phyloP scores from a whole-genome alignment of 2,888 invertebrate genomes.

The Scaeva pyrastri region DNA sequence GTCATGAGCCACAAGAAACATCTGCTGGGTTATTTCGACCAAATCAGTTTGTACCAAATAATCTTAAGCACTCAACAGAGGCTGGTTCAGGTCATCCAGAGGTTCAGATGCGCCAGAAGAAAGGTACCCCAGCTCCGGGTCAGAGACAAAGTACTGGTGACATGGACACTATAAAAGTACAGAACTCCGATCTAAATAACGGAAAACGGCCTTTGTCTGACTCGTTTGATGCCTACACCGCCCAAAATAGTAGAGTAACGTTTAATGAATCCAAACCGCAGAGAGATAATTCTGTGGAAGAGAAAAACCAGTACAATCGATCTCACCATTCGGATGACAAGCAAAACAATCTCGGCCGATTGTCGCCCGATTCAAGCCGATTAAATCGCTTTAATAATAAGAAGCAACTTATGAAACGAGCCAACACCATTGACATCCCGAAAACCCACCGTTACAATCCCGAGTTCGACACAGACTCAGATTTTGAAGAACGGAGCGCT shows the following conservation, averaged over 20 bases:
- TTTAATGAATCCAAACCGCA: conserved; percentile 73
- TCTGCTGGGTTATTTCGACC: conserved; percentile 80
- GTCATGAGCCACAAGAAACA: conserved; percentile 18
- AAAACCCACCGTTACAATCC: conserved; percentile 85
- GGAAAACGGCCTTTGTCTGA: conserved; percentile 77
- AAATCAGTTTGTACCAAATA: conserved; percentile 81
- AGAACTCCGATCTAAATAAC: conserved; percentile 25
- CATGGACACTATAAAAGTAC: conserved; percentile 48
- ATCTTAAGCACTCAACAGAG: conserved; percentile 75
- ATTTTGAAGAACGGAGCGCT: conserved; percentile 80
- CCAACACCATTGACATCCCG: conserved; percentile 95
- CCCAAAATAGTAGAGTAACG: conserved; percentile 54
- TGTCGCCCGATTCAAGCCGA: conserved; percentile 81
- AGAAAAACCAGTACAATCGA: conserved; percentile 73
- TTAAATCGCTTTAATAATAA: conserved; percentile 84
- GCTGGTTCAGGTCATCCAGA: conserved; percentile 37
- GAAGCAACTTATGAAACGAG: conserved; percentile 92
- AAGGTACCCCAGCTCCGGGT: conserved; percentile 66
- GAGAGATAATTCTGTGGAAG: conserved; percentile 38
- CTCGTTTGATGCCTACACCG: conserved; percentile 77
- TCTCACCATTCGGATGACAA: conserved; percentile 53
- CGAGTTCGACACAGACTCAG: conserved; percentile 85
- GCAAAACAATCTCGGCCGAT: conserved; percentile 42
- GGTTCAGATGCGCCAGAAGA: conserved; percentile 77
- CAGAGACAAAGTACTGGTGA: conserved; percentile 76